These are phyloP conservation scores for Subanguina moxae DNA, from an alignment of 1,140 invertebrate genomes.

Conservation along the genomic window DNA sequence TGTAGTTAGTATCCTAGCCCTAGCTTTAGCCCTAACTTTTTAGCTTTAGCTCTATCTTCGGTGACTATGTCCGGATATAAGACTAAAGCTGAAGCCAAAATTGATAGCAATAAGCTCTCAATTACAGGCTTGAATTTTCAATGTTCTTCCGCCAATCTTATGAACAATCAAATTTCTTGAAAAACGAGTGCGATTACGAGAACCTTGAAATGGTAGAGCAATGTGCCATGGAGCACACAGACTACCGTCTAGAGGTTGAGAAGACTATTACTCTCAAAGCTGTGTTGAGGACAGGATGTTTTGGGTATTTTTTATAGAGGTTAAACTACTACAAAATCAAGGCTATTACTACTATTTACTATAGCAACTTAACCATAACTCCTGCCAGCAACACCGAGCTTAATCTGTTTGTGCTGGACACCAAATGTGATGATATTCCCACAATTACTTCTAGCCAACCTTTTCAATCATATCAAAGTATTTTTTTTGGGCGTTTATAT, in stretches of 20 bases:
- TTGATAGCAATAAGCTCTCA: background rate
- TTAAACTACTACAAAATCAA: background rate
- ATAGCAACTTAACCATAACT: constrained; percentile 1
- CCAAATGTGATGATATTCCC: constrained; percentile 8
- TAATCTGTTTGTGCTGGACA: constrained; percentile 8
- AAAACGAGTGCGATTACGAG: constrained; percentile 1
- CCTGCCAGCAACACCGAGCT: background rate
- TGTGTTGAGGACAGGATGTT: background rate
- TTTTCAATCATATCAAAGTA: background rate
- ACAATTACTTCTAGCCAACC: background rate
- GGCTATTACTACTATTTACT: background rate
- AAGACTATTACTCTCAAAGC: background rate
- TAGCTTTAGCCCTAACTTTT: too few relatives aligned
- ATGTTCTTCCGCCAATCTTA: background rate
- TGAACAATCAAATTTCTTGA: background rate
- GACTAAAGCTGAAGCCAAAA: background rate
- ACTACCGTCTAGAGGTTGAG: background rate
- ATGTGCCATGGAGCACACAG: constrained; percentile 22
- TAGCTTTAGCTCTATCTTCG: too few relatives aligned
- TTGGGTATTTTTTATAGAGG: background rate
- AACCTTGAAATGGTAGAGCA: constrained; percentile 22
- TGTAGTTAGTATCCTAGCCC: too few relatives aligned
- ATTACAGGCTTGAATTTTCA: constrained; percentile 1
- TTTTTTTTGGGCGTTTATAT: background rate
- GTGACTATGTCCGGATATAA: too few relatives aligned